These are phyloP conservation scores for Bombyx mandarina DNA, from an alignment of 1,140 invertebrate genomes.

Conservation along the genomic window DNA sequence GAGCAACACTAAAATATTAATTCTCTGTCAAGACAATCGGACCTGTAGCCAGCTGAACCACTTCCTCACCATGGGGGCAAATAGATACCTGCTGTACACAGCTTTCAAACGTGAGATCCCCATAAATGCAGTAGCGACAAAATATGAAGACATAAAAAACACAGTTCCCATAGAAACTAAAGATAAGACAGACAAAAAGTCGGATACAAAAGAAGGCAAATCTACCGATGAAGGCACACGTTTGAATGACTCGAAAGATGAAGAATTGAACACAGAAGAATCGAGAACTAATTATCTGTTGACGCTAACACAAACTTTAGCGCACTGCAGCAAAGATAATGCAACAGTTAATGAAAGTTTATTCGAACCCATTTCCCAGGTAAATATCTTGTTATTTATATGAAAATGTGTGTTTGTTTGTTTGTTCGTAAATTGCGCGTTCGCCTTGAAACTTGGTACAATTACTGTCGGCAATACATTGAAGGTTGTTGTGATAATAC, in stretches of 20 bases:
- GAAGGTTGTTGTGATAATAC: too few species aligned
- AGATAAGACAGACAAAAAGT: slow-evolving; percentile 26
- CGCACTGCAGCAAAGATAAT: too few species aligned
- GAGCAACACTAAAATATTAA: slow-evolving; percentile 79
- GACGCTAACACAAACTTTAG: slow-evolving; percentile 74
- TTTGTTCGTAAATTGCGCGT: too few species aligned
- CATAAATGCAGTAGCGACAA: slow-evolving; percentile 69
- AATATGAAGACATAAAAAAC: slow-evolving; percentile 55
- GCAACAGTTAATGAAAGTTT: slow-evolving; percentile 50
- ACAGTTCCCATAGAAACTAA: slow-evolving; percentile 28
- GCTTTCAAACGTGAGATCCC: slow-evolving; percentile 72
- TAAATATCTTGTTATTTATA: slow-evolving; percentile 32
- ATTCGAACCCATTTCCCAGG: slow-evolving; percentile 79
- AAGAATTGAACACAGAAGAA: slow-evolving; percentile 56
- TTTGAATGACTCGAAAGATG: slow-evolving; percentile 28
- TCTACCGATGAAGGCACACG: slow-evolving; percentile 11
- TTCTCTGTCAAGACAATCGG: slow-evolving; percentile 86
- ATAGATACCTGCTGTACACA: slow-evolving; percentile 73
- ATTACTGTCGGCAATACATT: too few species aligned
- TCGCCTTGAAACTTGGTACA: too few species aligned
- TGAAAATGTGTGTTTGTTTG: slow-evolving; percentile 71
- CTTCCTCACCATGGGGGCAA: slow-evolving; percentile 78
- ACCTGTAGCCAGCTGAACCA: slow-evolving; percentile 87
- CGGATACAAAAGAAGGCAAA: not conserved
- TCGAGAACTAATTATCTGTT: slow-evolving; percentile 76